Percentiles rank a stretch among this genome's conserved stretches.
Evolutionary conservation across 2,113 vertebrate species (phyloP).

Genomic region (Martes martes): DNA sequence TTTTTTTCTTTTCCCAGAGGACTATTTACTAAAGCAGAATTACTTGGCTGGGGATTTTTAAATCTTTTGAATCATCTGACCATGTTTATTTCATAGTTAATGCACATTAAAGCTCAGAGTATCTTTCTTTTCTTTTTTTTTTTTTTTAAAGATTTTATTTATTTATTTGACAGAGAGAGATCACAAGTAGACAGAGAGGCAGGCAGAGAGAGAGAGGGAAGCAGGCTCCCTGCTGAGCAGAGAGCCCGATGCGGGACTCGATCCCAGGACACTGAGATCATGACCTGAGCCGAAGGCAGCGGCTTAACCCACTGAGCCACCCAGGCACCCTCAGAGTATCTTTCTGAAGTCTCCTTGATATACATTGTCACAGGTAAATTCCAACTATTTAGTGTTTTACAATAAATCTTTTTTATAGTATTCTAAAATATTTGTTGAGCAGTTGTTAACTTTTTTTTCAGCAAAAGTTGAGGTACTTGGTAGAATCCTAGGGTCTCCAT

Average conservation of each 20-base stretch:
- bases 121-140: neutral
- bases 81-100: conserved; percentile 19
- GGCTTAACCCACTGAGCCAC: too few relatives aligned
- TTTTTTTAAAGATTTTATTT: too few relatives aligned
- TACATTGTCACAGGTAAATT: neutral
- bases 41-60: neutral
- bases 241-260: too few relatives aligned
- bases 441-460: neutral
- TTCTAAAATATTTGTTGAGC: neutral
- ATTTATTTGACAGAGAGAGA: too few relatives aligned
- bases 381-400: neutral
- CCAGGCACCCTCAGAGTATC: neutral
- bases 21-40: conserved; percentile 10
- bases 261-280: too few relatives aligned
- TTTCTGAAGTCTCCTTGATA: neutral
- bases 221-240: too few relatives aligned
- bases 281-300: too few relatives aligned
- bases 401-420: neutral
- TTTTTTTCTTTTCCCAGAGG: neutral
- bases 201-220: too few relatives aligned
- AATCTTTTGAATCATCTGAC: neutral
- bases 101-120: neutral
- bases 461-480: neutral
- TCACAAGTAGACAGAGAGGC: too few relatives aligned
- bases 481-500: neutral